A percentile compares a stretch with the other conserved stretches of the same genome.
phyloP scores from a whole-genome alignment of 2,113 vertebrate genomes.

The Equus quagga region DNA sequence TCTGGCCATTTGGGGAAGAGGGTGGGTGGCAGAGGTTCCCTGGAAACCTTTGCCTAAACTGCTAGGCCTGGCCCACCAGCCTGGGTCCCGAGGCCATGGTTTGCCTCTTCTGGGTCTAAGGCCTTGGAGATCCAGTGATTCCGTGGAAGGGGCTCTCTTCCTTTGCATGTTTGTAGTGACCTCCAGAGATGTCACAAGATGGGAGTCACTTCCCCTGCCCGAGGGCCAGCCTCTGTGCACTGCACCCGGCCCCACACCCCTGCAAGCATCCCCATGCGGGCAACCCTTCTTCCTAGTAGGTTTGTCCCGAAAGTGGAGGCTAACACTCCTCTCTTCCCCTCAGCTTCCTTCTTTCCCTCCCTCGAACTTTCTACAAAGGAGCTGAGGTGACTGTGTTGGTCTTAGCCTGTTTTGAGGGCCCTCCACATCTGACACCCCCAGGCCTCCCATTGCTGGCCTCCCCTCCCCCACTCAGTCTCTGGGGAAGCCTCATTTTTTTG shows the following conservation, averaged over 20 bases:
- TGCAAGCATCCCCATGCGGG: fast-evolving
- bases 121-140: background rate
- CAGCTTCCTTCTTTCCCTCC: slow-evolving; percentile 51
- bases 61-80: background rate
- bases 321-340: slow-evolving; percentile 62
- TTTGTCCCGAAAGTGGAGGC: background rate
- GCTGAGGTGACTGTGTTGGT: background rate
- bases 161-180: background rate
- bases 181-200: background rate
- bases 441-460: background rate
- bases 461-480: background rate
- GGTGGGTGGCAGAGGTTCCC: background rate
- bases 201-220: background rate
- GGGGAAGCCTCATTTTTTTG: background rate
- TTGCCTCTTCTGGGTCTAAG: background rate
- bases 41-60: background rate
- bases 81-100: background rate
- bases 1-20: background rate
- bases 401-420: background rate
- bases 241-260: background rate
- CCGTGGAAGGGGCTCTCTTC: background rate
- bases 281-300: background rate
- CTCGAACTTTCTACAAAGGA: slow-evolving; percentile 22
- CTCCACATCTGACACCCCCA: background rate
- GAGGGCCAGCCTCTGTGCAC: background rate